Percentiles rank a stretch among this genome's conserved stretches.
Evolutionary conservation across 2,113 vertebrate genomes (phyloP).

Genomic region (Porphyrio hochstetteri): DNA sequence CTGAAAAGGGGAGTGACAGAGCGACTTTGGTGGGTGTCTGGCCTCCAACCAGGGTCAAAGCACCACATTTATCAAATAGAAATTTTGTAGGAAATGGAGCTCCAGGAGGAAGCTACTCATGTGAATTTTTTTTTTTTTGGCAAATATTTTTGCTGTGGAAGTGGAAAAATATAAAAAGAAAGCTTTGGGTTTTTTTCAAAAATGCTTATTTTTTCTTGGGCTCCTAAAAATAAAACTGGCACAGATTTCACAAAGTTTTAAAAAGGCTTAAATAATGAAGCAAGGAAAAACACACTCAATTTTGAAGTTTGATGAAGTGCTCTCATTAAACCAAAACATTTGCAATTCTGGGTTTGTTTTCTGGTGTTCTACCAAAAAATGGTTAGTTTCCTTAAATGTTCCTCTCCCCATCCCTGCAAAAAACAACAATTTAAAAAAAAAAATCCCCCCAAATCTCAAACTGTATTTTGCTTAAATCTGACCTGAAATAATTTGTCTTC

Average conservation of each 20-base stretch:
- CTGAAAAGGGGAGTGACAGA: too few species aligned
- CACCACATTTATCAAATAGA: background rate
- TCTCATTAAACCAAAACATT: background rate
- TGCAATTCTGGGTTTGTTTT: background rate
- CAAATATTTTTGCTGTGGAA: background rate
- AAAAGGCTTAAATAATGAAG: background rate
- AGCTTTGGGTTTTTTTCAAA: background rate
- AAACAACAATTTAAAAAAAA: background rate
- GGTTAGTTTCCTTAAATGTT: background rate
- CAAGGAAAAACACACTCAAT: background rate
- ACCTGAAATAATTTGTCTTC: background rate
- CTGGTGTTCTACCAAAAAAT: accelerated
- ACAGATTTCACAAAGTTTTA: background rate
- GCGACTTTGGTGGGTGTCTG: too few species aligned
- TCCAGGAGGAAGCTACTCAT: background rate
- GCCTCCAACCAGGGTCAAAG: too few species aligned
- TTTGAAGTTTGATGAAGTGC: background rate
- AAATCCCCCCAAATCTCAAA: background rate
- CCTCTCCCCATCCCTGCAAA: background rate
- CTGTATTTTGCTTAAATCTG: background rate
- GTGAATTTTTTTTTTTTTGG: background rate
- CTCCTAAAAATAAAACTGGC: conserved; percentile 22
- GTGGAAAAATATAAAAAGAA: background rate
- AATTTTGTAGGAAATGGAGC: background rate
- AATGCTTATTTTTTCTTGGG: background rate